These are phyloP conservation scores for Chirona hameri DNA, from an alignment of 2,888 invertebrate genomes.

Conservation along the genomic window DNA sequence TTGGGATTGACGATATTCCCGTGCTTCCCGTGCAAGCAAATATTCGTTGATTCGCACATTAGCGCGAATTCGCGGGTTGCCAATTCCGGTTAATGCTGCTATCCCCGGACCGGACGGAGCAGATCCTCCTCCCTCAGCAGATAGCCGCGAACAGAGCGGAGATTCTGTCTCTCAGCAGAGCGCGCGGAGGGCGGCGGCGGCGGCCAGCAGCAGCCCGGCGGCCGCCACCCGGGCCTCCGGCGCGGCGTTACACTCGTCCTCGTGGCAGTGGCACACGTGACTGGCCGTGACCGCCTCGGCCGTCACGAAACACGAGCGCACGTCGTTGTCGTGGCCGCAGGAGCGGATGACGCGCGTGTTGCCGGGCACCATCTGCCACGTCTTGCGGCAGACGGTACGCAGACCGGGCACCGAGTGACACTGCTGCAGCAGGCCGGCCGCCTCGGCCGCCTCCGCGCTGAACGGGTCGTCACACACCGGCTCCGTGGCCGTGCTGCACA, in stretches of 20 bases:
- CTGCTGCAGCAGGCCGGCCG: not conserved
- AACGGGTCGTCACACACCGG: conserved; percentile 24
- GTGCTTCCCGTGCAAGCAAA: no score
- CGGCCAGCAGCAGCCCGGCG: not conserved
- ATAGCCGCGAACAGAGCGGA: no score
- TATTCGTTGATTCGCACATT: no score
- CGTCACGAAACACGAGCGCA: not conserved
- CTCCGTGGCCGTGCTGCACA: not conserved
- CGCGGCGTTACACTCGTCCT: not conserved
- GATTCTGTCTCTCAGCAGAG: not conserved
- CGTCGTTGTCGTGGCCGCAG: conserved; percentile 6
- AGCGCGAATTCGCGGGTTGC: no score
- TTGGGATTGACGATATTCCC: no score
- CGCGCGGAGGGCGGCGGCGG: not conserved
- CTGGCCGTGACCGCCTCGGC: not conserved
- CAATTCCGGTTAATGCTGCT: no score
- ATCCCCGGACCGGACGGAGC: no score
- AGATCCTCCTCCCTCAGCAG: no score
- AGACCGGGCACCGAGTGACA: not conserved
- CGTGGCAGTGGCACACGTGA: not conserved
- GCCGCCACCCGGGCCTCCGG: not conserved
- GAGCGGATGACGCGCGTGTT: not conserved
- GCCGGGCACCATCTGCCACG: not conserved
- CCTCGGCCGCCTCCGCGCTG: not conserved
- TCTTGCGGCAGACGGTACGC: conserved; percentile 4